A percentile compares a stretch with the other conserved stretches of the same genome.
These are phyloP conservation scores for Nyctibius bracteatus DNA, from an alignment of 2,113 vertebrate species.

Conservation along the genomic window DNA sequence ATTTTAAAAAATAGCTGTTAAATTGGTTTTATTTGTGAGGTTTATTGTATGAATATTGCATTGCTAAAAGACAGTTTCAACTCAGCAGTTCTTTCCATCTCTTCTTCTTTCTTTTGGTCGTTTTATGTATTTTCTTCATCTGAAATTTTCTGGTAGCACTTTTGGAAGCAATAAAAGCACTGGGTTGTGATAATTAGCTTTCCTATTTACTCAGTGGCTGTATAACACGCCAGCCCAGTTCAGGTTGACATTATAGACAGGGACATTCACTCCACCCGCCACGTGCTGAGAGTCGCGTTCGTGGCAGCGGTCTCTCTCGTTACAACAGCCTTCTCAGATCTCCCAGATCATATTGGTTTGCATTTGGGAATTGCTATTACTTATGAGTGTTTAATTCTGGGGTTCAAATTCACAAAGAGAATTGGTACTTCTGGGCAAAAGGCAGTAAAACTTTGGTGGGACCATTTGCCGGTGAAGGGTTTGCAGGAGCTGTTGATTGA, in stretches of 20 bases:
- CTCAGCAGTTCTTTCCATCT: neutral
- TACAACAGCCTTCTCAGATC: neutral
- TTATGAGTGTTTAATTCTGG: neutral
- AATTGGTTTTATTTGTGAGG: neutral
- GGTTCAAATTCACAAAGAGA: neutral
- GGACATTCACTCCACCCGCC: accelerated
- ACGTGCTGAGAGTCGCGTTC: accelerated
- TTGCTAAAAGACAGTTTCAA: neutral
- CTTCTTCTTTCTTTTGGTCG: neutral
- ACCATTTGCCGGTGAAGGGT: neutral
- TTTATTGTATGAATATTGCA: neutral
- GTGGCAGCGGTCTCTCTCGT: neutral
- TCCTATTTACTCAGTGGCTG: neutral
- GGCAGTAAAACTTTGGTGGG: neutral
- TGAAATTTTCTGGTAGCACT: neutral
- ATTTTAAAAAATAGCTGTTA: neutral
- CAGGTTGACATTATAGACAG: accelerated
- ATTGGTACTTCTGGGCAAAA: neutral
- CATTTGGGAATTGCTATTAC: neutral
- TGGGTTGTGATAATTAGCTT: neutral
- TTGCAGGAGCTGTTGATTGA: neutral
- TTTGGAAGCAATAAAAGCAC: neutral
- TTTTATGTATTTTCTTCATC: neutral
- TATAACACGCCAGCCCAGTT: accelerated
- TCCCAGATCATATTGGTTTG: neutral